Evolutionary conservation across 2,888 invertebrate genomes (phyloP).

Genomic region (Pecten maximus): DNA sequence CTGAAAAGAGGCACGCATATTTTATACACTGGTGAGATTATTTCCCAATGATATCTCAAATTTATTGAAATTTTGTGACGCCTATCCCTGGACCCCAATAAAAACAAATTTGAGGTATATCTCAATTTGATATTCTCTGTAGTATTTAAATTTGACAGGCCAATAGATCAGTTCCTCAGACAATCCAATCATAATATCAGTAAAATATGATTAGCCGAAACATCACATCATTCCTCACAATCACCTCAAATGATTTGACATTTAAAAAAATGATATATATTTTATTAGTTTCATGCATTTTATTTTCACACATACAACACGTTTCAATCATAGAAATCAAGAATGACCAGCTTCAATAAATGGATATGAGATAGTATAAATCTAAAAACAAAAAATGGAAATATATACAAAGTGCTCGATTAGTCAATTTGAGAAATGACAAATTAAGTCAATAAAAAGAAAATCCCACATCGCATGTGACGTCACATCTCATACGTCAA

Average conservation of each 20-base stretch:
- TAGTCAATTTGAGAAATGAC: no score
- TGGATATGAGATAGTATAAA: no score
- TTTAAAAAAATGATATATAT: no score
- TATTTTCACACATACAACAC: no score
- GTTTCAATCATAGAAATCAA: no score
- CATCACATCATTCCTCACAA: background rate
- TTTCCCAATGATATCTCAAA: background rate
- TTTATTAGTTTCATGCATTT: no score
- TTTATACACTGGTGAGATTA: background rate
- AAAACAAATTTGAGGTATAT: background rate
- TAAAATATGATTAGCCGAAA: background rate
- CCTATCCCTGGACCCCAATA: background rate
- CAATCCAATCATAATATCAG: background rate
- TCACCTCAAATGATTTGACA: background rate
- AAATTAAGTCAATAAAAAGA: no score
- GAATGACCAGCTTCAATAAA: no score
- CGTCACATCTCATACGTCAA: no score
- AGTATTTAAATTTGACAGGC: background rate
- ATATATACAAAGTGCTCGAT: no score
- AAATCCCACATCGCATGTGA: no score
- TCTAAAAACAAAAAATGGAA: no score
- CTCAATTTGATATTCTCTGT: background rate
- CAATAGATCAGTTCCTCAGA: background rate
- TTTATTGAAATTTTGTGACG: background rate
- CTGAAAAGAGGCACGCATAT: background rate